Percentiles rank a stretch among this genome's conserved stretches.
phyloP scores from a whole-genome alignment of 30 jellyfish, hydroid and myxozoan genomes.

The Turritopsis rubra region DNA sequence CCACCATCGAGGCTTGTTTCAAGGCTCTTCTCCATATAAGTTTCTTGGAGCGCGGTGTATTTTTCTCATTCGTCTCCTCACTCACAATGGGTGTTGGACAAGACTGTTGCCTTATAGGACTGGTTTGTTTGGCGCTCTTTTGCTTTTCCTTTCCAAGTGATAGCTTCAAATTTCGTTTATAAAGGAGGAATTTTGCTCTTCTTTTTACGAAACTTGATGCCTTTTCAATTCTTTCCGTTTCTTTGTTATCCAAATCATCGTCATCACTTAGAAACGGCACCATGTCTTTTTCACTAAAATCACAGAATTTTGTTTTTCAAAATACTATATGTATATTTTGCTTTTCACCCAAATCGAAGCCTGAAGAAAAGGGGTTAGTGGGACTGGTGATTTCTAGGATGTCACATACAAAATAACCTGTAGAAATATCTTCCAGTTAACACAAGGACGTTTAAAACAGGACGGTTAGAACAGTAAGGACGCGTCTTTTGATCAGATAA shows the following conservation, averaged over 20 bases:
- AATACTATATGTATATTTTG: too few species aligned
- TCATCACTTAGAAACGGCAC: constrained; percentile 6
- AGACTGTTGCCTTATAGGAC: background rate
- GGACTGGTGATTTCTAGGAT: too few species aligned
- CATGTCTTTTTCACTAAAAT: background rate
- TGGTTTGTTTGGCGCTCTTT: background rate
- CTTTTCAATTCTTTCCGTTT: background rate
- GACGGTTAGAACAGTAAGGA: too few species aligned
- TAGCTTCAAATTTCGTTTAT: background rate
- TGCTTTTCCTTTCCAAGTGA: background rate
- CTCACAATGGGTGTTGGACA: background rate
- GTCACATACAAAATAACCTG: too few species aligned
- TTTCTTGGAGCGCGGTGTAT: background rate
- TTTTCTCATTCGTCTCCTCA: background rate
- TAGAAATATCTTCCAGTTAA: too few species aligned
- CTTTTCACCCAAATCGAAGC: too few species aligned
- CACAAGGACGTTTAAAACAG: too few species aligned
- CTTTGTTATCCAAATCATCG: background rate
- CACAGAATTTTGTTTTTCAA: background rate
- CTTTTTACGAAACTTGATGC: constrained; percentile 2
- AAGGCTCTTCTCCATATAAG: constrained; percentile 1
- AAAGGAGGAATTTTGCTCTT: background rate
- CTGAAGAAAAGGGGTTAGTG: too few species aligned
- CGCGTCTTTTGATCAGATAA: too few species aligned
- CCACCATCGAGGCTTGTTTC: constrained; percentile 4